These are phyloP conservation scores for Fistularia commersonii DNA, from an alignment of 2,797 vertebrate species.

Conservation along the genomic window DNA sequence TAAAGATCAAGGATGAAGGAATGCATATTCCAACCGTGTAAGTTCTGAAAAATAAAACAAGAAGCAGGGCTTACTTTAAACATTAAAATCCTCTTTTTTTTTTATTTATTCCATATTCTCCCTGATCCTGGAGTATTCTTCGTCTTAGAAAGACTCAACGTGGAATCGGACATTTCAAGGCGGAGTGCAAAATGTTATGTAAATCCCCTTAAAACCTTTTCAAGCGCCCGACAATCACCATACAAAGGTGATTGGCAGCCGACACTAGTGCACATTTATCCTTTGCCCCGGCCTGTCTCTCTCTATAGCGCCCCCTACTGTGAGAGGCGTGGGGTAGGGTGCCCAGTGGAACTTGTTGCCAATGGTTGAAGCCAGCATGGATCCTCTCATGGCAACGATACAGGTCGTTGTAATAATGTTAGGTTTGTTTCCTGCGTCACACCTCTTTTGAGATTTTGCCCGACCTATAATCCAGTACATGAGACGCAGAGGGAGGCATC, in stretches of 20 bases:
- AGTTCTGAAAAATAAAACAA: not conserved
- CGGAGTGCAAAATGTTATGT: conserved; percentile 77
- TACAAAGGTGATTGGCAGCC: conserved; percentile 82
- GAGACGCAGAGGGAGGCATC: conserved; percentile 73
- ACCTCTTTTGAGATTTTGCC: conserved; percentile 71
- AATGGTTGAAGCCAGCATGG: conserved; percentile 72
- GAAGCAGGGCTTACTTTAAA: not conserved
- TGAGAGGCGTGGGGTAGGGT: conserved; percentile 80
- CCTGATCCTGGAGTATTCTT: conserved; percentile 20
- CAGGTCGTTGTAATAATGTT: conserved; percentile 74
- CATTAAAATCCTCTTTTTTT: not conserved
- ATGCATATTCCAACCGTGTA: not conserved
- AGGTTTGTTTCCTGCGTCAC: conserved; percentile 75
- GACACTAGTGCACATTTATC: conserved; percentile 76
- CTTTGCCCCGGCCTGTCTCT: conserved; percentile 67
- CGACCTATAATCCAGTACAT: conserved; percentile 72
- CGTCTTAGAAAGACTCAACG: conserved; percentile 40
- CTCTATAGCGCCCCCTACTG: conserved; percentile 81
- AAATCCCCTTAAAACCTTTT: conserved; percentile 81
- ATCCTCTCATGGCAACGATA: conserved; percentile 72
- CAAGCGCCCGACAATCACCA: conserved; percentile 67
- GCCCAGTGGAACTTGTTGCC: conserved; percentile 76
- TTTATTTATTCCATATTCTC: not conserved
- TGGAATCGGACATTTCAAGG: conserved; percentile 63
- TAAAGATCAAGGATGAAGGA: not conserved